phyloP scores from a whole-genome alignment of 92 coral and sea anemone species.

The Montipora capitata region DNA sequence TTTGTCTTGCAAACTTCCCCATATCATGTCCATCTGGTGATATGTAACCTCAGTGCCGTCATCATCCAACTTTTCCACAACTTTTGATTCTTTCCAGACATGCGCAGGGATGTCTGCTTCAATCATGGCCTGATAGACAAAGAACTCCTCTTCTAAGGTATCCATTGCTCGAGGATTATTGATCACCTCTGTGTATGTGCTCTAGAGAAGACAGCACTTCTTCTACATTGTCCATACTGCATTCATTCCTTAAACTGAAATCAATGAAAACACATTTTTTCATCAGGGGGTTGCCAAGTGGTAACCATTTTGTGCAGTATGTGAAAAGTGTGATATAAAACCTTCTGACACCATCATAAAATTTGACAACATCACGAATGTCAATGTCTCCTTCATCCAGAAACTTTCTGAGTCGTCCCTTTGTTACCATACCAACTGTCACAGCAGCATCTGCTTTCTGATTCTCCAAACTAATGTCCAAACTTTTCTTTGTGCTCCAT shows the following conservation, averaged over 20 bases:
- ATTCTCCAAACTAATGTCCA: conserved; percentile 65
- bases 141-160: background rate
- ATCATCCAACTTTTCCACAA: background rate
- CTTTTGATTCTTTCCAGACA: conserved; percentile 4
- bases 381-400: conserved; percentile 63
- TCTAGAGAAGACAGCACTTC: background rate
- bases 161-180: background rate
- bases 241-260: conserved; percentile 32
- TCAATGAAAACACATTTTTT: conserved; percentile 51
- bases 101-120: background rate
- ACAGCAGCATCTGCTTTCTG: conserved; percentile 67
- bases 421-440: conserved; percentile 64
- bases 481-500: conserved; percentile 51
- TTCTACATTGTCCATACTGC: conserved; percentile 28
- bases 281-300: too few relatives aligned
- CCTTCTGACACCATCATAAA: conserved; percentile 62
- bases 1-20: too few relatives aligned
- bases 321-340: conserved; percentile 62
- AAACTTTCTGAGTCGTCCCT: conserved; percentile 53
- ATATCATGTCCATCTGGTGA: conserved; percentile 2
- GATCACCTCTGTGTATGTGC: background rate
- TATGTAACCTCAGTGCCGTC: background rate
- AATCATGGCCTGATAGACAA: conserved; percentile 40
- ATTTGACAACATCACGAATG: conserved; percentile 54
- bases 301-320: background rate